A percentile compares a stretch with the other conserved stretches of the same genome.
Conservation (phyloP, 1,140 invertebrate genomes). For the Zaprionus capensis region DNA sequence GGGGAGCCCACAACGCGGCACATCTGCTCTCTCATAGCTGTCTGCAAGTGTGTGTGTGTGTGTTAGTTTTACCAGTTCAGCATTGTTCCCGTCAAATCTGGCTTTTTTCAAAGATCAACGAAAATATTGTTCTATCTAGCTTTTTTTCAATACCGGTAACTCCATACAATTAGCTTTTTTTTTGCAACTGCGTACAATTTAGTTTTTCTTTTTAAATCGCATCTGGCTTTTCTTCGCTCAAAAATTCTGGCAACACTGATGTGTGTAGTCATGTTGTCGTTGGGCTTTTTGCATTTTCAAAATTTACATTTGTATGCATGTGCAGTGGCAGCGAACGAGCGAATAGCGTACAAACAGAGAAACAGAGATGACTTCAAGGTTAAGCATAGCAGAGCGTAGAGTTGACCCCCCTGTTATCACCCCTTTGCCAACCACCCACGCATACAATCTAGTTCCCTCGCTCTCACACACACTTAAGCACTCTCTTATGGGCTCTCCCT, state of each 20-base stretch:
- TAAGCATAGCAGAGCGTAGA: constrained; percentile 53
- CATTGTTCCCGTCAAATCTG: no score
- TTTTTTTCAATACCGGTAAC: no score
- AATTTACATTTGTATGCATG: constrained; percentile 58
- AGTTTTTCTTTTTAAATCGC: no score
- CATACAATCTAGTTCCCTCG: constrained; percentile 25
- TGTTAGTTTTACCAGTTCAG: background rate
- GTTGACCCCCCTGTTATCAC: constrained; percentile 26
- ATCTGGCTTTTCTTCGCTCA: no score
- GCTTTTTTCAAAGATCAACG: no score
- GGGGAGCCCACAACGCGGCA: constrained; percentile 47
- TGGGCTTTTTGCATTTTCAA: constrained; percentile 44
- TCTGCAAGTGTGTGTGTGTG: constrained; percentile 15
- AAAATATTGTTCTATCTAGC: no score
- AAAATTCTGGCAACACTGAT: no score
- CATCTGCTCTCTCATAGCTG: constrained; percentile 38
- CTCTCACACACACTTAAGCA: background rate
- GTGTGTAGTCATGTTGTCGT: constrained; percentile 49
- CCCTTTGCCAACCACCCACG: constrained; percentile 28
- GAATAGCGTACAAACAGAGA: constrained; percentile 44
- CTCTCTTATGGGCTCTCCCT: constrained; percentile 28
- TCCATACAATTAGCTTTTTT: no score
- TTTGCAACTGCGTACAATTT: no score
- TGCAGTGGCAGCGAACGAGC: constrained; percentile 38
- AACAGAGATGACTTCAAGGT: constrained; percentile 55